Evolutionary conservation across 2,797 vertebrate genomes (phyloP).

Genomic region (Xiphophorus birchmanni): DNA sequence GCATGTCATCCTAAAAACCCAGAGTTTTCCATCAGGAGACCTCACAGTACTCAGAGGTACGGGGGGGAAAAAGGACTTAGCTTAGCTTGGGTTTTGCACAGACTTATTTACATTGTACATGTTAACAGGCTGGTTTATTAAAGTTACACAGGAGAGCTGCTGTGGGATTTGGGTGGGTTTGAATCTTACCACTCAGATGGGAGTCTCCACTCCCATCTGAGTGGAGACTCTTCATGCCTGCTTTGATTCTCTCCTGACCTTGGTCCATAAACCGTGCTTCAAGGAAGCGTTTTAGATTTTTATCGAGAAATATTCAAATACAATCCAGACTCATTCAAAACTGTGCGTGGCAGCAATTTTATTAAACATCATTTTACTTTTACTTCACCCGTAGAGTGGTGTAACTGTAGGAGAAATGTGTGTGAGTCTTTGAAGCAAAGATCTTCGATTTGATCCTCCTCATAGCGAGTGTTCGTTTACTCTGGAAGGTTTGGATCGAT

Average conservation of each 20-base stretch:
- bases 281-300: background rate
- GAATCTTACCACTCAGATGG: too few species aligned
- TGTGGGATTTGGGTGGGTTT: background rate
- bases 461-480: background rate
- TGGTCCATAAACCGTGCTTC: background rate
- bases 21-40: conserved; percentile 18
- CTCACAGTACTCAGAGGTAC: conserved; percentile 23
- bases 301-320: background rate
- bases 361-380: background rate
- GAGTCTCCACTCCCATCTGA: background rate
- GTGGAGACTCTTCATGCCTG: background rate
- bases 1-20: conserved; percentile 22
- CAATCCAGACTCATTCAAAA: background rate
- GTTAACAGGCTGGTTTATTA: background rate
- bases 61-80: background rate
- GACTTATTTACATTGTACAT: background rate
- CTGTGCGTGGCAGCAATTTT: background rate
- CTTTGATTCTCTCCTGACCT: background rate
- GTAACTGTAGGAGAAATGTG: background rate
- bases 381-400: background rate
- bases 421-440: background rate
- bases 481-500: background rate
- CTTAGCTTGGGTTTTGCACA: background rate
- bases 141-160: background rate
- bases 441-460: background rate